These are phyloP conservation scores for Gallinago nigripennis DNA, from an alignment of 2,797 vertebrate species.

Conservation along the genomic window DNA sequence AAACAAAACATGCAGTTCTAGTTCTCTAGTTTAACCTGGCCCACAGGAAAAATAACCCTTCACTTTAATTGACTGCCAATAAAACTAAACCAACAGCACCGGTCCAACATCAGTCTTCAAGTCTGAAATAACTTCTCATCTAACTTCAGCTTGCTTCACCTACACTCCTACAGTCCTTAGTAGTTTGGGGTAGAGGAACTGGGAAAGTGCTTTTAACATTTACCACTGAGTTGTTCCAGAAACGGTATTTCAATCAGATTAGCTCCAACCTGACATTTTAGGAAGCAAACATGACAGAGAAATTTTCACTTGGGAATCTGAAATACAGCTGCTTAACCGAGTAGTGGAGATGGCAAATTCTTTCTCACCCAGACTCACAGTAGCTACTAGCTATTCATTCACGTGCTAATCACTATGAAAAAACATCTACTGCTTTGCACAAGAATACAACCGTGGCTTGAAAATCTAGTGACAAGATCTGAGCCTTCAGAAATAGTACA, in stretches of 20 bases:
- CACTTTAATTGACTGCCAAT: not conserved
- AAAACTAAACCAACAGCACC: not conserved
- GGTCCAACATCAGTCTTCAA: not conserved
- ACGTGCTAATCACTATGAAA: not conserved
- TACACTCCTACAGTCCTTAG: not conserved
- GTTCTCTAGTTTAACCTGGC: not conserved
- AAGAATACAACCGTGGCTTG: not conserved
- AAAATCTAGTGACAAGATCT: not conserved
- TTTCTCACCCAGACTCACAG: not conserved
- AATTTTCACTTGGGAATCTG: not conserved
- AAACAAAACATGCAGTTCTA: not conserved
- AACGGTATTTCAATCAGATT: not conserved
- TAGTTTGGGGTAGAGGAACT: not conserved
- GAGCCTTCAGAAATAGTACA: not conserved
- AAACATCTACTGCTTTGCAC: not conserved
- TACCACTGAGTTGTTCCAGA: not conserved
- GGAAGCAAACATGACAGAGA: not conserved
- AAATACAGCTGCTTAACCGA: not conserved
- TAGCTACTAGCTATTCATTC: not conserved
- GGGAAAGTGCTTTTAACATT: not conserved
- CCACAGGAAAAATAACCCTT: not conserved
- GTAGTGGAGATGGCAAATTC: not conserved
- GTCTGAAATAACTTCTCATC: not conserved
- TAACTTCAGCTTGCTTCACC: not conserved
- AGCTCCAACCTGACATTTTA: not conserved